These are phyloP conservation scores for Bos taurus DNA, from an alignment of 2,113 vertebrate genomes.

Conservation along the genomic window DNA sequence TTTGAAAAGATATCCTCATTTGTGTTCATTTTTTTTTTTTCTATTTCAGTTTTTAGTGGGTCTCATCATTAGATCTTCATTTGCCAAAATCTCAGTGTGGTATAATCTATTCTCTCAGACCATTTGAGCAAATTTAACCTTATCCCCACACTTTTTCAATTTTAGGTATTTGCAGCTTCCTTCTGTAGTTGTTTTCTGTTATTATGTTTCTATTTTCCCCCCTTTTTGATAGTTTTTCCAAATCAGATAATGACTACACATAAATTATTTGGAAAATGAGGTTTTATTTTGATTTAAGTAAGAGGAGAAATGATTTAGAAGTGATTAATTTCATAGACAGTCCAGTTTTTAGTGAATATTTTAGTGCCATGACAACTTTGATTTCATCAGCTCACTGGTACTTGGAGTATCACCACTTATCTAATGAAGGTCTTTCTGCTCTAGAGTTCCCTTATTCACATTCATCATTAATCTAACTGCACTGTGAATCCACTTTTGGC, in stretches of 20 bases:
- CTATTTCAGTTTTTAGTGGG: background rate
- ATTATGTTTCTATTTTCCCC: fast-evolving
- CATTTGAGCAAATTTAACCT: background rate
- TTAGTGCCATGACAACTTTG: background rate
- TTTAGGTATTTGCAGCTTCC: background rate
- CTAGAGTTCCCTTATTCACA: background rate
- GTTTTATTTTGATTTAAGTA: background rate
- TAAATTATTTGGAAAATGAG: background rate
- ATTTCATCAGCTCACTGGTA: background rate
- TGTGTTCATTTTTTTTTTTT: background rate
- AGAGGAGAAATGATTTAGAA: background rate
- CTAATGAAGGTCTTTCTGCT: background rate
- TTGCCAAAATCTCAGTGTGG: background rate
- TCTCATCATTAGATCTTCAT: background rate
- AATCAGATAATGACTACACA: background rate
- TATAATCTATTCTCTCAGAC: background rate
- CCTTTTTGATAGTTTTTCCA: background rate
- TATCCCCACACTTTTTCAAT: background rate
- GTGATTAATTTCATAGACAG: background rate
- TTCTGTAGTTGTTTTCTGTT: background rate
- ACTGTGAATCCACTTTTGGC: background rate
- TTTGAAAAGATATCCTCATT: background rate
- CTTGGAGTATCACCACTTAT: background rate
- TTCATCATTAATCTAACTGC: background rate
- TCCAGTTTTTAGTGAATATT: background rate